Percentiles rank a stretch among this genome's conserved stretches.
phyloP scores from a whole-genome alignment of 1,140 invertebrate genomes.

The Pachyrhynchus sulphureomaculatus region DNA sequence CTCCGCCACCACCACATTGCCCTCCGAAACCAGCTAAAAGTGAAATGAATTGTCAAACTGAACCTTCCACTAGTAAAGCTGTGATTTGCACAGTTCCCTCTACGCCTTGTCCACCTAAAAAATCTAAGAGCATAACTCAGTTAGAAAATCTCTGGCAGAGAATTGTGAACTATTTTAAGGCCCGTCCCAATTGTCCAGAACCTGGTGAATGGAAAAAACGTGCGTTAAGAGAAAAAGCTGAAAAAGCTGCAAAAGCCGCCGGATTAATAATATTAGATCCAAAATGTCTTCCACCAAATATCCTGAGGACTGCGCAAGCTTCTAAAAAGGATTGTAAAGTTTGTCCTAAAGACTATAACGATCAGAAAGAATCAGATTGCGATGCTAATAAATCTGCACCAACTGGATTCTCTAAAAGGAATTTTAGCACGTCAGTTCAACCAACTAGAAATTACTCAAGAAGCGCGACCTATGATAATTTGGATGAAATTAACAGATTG shows the following conservation, averaged over 20 bases:
- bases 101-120: not conserved
- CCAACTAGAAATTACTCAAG: slow-evolving; percentile 4
- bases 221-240: slow-evolving; percentile 32
- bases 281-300: slow-evolving; percentile 17
- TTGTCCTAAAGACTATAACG: not conserved
- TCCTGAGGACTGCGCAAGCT: not conserved
- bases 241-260: slow-evolving; percentile 38
- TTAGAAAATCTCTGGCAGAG: slow-evolving; percentile 32
- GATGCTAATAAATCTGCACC: not conserved
- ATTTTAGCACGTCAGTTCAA: slow-evolving; percentile 8
- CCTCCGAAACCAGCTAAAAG: not conserved
- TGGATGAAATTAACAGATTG: slow-evolving; percentile 27
- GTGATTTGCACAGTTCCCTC: not conserved
- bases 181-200: slow-evolving; percentile 40
- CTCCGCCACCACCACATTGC: not conserved
- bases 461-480: slow-evolving; percentile 3
- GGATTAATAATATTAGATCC: slow-evolving; percentile 39
- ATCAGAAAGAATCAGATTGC: not conserved
- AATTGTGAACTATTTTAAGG: slow-evolving; percentile 42
- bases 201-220: slow-evolving; percentile 42
- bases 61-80: not conserved
- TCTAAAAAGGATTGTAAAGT: slow-evolving; percentile 10
- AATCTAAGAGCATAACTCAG: slow-evolving; percentile 4
- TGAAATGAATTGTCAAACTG: not conserved
- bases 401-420: not conserved